phyloP scores from a whole-genome alignment of 1,140 invertebrate genomes.

The Lepidotrigona ventralis region DNA sequence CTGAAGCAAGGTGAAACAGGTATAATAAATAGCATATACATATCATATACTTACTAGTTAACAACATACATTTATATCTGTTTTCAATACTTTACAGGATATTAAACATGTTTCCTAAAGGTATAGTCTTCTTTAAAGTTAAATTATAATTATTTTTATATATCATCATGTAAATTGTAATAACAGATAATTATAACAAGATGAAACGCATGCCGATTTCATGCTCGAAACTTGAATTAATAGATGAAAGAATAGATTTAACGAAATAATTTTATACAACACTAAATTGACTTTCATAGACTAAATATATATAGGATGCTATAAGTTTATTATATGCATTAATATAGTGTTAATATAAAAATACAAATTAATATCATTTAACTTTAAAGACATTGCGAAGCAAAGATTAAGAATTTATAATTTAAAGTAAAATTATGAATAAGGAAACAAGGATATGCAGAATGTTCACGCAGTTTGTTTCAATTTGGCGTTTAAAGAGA shows the following conservation, averaged over 20 bases:
- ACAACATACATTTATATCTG: background rate
- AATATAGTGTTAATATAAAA: background rate
- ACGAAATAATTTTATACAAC: conserved; percentile 21
- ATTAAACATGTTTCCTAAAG: background rate
- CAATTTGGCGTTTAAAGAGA: background rate
- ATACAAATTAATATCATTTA: conserved; percentile 1
- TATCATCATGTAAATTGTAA: background rate
- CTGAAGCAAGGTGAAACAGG: conserved; percentile 35
- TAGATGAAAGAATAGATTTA: conserved; percentile 3
- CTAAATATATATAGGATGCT: conserved; percentile 11
- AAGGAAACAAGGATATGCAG: background rate
- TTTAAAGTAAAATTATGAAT: background rate
- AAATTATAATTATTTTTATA: conserved; percentile 41
- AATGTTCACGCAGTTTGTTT: background rate
- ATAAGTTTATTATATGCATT: background rate
- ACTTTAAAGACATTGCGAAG: background rate
- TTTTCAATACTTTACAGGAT: conserved; percentile 26
- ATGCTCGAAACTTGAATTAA: background rate
- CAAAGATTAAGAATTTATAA: background rate
- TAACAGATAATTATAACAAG: background rate
- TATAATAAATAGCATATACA: background rate
- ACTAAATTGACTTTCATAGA: conserved; percentile 4
- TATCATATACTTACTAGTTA: background rate
- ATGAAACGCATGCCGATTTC: background rate
- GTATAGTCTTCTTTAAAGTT: background rate